Evolutionary conservation across 2,113 vertebrate genomes (phyloP).

Genomic region (Triplophysa rosa): DNA sequence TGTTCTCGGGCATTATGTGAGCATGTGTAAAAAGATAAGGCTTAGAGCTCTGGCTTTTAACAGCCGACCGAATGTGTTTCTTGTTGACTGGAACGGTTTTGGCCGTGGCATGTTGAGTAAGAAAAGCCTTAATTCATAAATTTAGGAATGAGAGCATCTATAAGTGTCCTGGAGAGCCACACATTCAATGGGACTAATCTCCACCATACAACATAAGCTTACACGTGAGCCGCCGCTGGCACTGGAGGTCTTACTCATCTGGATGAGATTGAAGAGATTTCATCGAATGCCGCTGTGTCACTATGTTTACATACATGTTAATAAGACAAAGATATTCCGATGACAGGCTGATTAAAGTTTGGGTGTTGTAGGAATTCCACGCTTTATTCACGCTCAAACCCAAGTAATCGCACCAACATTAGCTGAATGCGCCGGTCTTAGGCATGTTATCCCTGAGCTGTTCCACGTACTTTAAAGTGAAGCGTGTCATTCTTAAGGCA

Average conservation of each 20-base stretch:
- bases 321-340: constrained; percentile 8
- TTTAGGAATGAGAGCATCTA: constrained; percentile 29
- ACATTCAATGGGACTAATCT: constrained; percentile 50
- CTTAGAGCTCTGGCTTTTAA: constrained; percentile 50
- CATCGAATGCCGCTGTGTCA: neutral
- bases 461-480: neutral
- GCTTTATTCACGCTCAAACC: constrained; percentile 7
- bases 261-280: constrained; percentile 26
- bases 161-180: constrained; percentile 33
- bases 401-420: neutral
- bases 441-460: neutral
- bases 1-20: constrained; percentile 52
- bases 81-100: constrained; percentile 36
- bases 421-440: neutral
- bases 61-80: constrained; percentile 31
- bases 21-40: constrained; percentile 57
- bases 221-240: constrained; percentile 21
- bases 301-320: constrained; percentile 16
- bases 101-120: constrained; percentile 17
- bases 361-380: constrained; percentile 15
- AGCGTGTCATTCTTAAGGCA: too few species aligned
- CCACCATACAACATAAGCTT: constrained; percentile 30
- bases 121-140: constrained; percentile 26
- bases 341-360: constrained; percentile 34
- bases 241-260: constrained; percentile 34